A percentile compares a stretch with the other conserved stretches of the same genome.
These are phyloP conservation scores for Malaclemys terrapin DNA, from an alignment of 2,113 vertebrate species.

Conservation along the genomic window DNA sequence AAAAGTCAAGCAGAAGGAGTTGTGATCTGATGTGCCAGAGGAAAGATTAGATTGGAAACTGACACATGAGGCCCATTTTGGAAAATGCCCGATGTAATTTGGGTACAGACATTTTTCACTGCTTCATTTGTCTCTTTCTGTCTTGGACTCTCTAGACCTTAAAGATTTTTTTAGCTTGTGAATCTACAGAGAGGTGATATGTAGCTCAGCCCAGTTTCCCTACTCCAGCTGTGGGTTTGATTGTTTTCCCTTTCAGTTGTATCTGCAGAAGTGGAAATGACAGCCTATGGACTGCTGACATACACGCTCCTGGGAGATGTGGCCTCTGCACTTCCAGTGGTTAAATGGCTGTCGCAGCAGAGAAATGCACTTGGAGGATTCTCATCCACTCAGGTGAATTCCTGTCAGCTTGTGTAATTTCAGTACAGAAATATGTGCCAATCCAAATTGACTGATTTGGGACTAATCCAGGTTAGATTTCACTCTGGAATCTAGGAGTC, in stretches of 20 bases:
- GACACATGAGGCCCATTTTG: not conserved
- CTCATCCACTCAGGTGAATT: constrained; percentile 91
- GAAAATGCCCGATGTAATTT: not conserved
- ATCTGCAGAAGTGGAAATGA: constrained; percentile 96
- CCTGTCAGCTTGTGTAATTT: not conserved
- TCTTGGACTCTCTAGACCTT: not conserved
- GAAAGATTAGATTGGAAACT: not conserved
- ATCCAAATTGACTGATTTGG: not conserved
- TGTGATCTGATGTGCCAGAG: not conserved
- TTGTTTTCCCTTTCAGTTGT: constrained; percentile 80
- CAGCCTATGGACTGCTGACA: constrained; percentile 91
- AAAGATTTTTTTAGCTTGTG: not conserved
- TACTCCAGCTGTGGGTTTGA: not conserved
- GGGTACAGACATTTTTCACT: not conserved
- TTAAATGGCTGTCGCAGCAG: constrained; percentile 95
- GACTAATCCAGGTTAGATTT: not conserved
- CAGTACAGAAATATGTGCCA: not conserved
- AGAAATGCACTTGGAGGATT: constrained; percentile 93
- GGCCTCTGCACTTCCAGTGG: constrained; percentile 90
- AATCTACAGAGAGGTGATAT: not conserved
- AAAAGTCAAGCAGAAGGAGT: not conserved
- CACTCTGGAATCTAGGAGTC: not conserved
- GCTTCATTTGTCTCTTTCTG: not conserved
- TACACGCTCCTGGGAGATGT: constrained; percentile 90
- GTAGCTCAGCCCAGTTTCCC: not conserved